Conservation (phyloP, 2,888 invertebrate genomes). For the Gymnosoma rotundatum region DNA sequence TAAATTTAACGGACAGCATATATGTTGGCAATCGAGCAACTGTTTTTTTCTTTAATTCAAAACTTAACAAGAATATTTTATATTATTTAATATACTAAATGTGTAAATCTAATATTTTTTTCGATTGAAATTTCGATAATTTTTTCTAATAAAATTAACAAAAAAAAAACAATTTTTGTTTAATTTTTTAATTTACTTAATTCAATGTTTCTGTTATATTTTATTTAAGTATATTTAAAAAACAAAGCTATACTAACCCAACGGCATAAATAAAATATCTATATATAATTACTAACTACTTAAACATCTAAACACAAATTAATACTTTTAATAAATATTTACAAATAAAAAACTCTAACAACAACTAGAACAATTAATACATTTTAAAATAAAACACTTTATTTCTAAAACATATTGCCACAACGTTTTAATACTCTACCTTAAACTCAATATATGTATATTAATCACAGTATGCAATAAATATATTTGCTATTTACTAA, state of each 20-base stretch:
- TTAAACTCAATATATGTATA: conserved; percentile 24
- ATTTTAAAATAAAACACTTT: background rate
- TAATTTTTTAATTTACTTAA: conserved; percentile 31
- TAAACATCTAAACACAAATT: conserved; percentile 38
- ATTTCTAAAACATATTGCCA: background rate
- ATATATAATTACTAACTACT: conserved; percentile 43
- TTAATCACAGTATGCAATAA: conserved; percentile 19
- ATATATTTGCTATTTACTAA: conserved; percentile 47
- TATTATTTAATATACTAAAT: conserved; percentile 51
- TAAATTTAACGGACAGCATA: conserved; percentile 81
- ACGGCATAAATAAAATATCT: conserved; percentile 42
- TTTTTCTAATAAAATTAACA: conserved; percentile 56
- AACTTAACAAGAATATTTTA: conserved; percentile 48
- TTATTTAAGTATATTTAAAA: conserved; percentile 25
- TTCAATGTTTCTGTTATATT: conserved; percentile 23
- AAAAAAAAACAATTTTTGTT: conserved; percentile 27
- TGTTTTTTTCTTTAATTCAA: conserved; percentile 63
- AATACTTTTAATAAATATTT: conserved; percentile 37
- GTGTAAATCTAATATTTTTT: conserved; percentile 54
- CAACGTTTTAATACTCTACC: background rate
- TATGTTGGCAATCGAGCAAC: conserved; percentile 83
- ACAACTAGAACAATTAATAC: conserved; percentile 25
- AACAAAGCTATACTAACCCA: conserved; percentile 63
- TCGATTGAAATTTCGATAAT: conserved; percentile 75
- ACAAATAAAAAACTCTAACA: conserved; percentile 24